Conservation (phyloP, 2,797 vertebrate species). For the Staurois parvus region DNA sequence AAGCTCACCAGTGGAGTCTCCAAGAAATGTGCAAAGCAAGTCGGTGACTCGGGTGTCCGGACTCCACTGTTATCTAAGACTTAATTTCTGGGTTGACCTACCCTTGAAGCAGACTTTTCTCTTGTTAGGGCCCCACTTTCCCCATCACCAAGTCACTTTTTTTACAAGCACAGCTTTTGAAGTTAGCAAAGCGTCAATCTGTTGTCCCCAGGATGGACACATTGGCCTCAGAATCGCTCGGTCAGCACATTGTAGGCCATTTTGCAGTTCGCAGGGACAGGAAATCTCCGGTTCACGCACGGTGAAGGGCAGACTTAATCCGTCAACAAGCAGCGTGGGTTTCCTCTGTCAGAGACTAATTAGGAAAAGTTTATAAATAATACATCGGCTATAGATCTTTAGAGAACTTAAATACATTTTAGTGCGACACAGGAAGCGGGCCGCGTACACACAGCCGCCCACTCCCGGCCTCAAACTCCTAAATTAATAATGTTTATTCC, state of each 20-base stretch:
- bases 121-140: no score
- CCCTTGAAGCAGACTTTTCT: no score
- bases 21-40: no score
- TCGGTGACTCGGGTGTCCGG: no score
- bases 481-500: constrained; percentile 36
- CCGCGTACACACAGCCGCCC: background rate
- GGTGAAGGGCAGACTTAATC: background rate
- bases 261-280: background rate
- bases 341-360: constrained; percentile 6
- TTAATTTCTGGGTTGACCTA: no score
- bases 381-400: background rate
- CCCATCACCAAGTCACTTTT: no score
- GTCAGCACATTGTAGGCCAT: background rate
- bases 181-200: no score
- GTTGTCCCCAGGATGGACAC: no score
- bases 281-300: background rate
- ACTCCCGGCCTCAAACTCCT: background rate
- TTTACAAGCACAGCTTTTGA: no score
- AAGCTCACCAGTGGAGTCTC: no score
- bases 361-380: constrained; percentile 21
- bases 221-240: background rate
- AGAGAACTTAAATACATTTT: constrained; percentile 22
- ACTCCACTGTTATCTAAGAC: no score
- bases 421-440: background rate
- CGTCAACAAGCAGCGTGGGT: background rate